These are phyloP conservation scores for Meteorus cinctellus DNA, from an alignment of 2,888 invertebrate genomes.

Conservation along the genomic window DNA sequence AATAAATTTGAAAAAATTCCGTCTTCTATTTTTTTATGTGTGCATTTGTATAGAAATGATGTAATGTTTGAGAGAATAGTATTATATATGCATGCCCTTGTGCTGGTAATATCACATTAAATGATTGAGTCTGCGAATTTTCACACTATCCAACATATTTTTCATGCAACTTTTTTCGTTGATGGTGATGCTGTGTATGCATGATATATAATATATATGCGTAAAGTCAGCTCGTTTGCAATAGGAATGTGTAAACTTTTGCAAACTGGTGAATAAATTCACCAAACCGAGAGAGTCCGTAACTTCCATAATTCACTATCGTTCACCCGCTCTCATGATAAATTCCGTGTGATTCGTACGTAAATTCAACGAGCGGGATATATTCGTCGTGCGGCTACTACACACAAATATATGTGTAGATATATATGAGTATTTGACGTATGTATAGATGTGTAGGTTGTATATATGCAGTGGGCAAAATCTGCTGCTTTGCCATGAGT, in stretches of 20 bases:
- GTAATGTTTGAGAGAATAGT: background rate
- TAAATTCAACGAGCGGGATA: conserved; percentile 32
- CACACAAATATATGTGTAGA: background rate
- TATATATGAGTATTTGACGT: background rate
- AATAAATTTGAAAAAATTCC: no score
- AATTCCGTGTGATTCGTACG: conserved; percentile 39
- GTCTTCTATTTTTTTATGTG: background rate
- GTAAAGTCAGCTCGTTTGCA: conserved; percentile 37
- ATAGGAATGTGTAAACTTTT: conserved; percentile 42
- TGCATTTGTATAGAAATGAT: no score
- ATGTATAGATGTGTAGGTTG: background rate
- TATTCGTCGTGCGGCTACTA: conserved; percentile 9
- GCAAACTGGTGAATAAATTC: conserved; percentile 32
- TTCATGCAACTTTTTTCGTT: conserved; percentile 1
- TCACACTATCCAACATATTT: conserved; percentile 1
- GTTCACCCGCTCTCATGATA: conserved; percentile 44
- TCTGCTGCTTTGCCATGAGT: conserved; percentile 34
- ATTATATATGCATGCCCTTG: background rate
- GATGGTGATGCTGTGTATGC: background rate
- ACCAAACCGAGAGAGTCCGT: conserved; percentile 8
- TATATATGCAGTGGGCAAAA: conserved; percentile 23
- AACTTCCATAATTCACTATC: conserved; percentile 46
- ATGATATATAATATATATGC: background rate
- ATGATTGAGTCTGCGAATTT: conserved; percentile 16
- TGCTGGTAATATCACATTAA: background rate